Evolutionary conservation across 2,888 invertebrate species (phyloP).

Genomic region (Uloborus plumipes): DNA sequence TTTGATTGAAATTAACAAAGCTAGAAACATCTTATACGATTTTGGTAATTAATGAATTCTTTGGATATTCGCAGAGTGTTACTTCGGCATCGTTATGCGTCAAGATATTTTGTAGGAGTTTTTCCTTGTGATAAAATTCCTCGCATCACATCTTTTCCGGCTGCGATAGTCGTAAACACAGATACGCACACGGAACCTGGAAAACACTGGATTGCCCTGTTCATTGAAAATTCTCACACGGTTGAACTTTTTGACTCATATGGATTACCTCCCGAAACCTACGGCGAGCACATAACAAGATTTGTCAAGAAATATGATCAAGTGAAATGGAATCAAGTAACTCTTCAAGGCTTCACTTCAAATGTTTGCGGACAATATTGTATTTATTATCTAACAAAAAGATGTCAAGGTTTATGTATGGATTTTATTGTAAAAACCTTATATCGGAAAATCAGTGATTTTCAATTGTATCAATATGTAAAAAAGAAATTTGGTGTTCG

Average conservation of each 20-base stretch:
- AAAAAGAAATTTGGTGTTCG: constrained; percentile 1
- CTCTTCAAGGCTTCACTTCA: constrained; percentile 17
- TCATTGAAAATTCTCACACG: constrained; percentile 12
- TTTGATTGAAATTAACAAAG: constrained; percentile 15
- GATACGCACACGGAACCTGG: constrained; percentile 17
- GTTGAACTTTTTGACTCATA: constrained; percentile 40
- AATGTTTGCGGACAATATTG: constrained; percentile 41
- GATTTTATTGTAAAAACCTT: background rate
- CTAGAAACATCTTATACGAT: constrained; percentile 9
- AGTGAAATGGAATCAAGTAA: background rate
- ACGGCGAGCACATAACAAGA: constrained; percentile 12
- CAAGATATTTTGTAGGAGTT: constrained; percentile 26
- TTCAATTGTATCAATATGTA: constrained; percentile 9
- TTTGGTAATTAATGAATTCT: constrained; percentile 42
- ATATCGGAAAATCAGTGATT: background rate
- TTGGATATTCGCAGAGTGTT: constrained; percentile 5
- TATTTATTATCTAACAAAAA: constrained; percentile 12
- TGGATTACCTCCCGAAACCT: constrained; percentile 26
- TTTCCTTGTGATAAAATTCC: constrained; percentile 21
- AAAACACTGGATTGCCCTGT: constrained; percentile 42
- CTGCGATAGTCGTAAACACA: constrained; percentile 27
- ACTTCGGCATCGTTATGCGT: constrained; percentile 7
- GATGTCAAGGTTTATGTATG: constrained; percentile 15
- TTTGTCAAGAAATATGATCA: constrained; percentile 1
- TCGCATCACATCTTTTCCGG: constrained; percentile 1